phyloP scores from a whole-genome alignment of 2,797 vertebrate species.

The Babyrousa celebensis region DNA sequence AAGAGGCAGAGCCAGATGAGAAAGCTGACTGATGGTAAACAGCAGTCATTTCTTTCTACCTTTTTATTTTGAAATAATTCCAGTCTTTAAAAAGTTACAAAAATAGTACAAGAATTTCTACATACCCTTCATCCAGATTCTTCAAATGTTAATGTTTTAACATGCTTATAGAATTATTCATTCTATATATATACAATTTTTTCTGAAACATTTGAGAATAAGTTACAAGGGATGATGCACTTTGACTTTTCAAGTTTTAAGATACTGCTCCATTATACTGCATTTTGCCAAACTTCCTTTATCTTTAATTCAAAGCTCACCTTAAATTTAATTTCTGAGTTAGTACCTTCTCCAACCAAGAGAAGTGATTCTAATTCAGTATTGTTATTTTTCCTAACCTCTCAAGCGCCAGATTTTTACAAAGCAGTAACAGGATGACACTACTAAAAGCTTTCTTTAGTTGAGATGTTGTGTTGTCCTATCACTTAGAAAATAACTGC shows the following conservation, averaged over 20 bases:
- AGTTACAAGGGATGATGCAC: not conserved
- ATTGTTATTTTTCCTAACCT: constrained; percentile 46
- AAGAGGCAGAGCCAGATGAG: not conserved
- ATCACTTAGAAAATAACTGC: constrained; percentile 24
- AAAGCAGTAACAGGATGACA: not conserved
- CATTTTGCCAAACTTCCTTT: constrained; percentile 52
- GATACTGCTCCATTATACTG: not conserved
- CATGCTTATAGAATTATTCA: not conserved
- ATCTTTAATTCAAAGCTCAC: constrained; percentile 22
- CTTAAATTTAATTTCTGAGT: constrained; percentile 54
- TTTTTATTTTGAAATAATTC: constrained; percentile 56
- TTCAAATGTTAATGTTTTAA: constrained; percentile 34
- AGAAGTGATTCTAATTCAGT: constrained; percentile 53
- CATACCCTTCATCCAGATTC: not conserved
- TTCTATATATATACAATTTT: not conserved
- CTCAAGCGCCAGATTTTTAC: not conserved
- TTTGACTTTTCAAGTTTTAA: constrained; percentile 57
- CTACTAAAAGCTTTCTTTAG: constrained; percentile 50
- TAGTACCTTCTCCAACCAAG: constrained; percentile 35
- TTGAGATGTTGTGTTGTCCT: not conserved
- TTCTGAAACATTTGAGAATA: constrained; percentile 14
- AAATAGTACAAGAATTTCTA: constrained; percentile 9
- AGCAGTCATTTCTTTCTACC: not conserved
- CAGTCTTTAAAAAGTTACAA: constrained; percentile 5
- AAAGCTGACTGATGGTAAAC: not conserved